Base-by-base conservation (phyloP, 1,140 invertebrate species). In the Rhizoglyphus robini region DNA sequence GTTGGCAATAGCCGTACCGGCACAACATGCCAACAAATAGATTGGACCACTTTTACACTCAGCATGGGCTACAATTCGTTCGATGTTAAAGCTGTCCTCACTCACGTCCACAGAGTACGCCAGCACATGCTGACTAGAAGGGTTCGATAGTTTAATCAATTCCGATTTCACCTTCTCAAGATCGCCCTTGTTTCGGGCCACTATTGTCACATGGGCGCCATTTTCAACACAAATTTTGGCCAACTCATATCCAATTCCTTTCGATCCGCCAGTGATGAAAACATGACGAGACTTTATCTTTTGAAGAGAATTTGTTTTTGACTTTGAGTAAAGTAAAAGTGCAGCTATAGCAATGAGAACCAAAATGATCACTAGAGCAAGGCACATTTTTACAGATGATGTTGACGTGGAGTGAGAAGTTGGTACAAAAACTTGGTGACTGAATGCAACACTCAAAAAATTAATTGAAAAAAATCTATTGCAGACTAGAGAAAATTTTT, bases 1-100 rank as follows among this genome's bases (percentile, higher is more conserved):
- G 4, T 85, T 84, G 69, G 75, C 73, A 27, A 77, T 71, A 8
- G 80, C 74, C 48, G 76, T 76, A 11, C 95, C 95, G 54, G 93
- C 94, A 80, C 89, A 95, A 75, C 95, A 95, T 0, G 96, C 79
- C 2, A 98, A 76, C 79, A 95, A 86, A 73, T 86, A 87, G 71
- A 96, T 84, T 18, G 88, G 85, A 1, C 88, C 89, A 63, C 81
- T 72, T 54, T 76, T 73, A 48, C 80, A 76, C 71, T 86, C 83
- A 23, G 88, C 77, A 68, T 79, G 20, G 8, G 20, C 11, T 20
- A 64, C 2, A 4, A 30, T 29, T 23, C 30, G 4, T 29, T 64
- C 41, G n/a, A 67, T 27, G 20, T 27, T 13, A 5, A 57, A 29
- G 23, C 13, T 8, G 30, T 46, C 29, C 1, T 23, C 48, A 71